These are phyloP conservation scores for Hipparchia sbordonii DNA, from an alignment of 2,888 invertebrate genomes.

Conservation along the genomic window DNA sequence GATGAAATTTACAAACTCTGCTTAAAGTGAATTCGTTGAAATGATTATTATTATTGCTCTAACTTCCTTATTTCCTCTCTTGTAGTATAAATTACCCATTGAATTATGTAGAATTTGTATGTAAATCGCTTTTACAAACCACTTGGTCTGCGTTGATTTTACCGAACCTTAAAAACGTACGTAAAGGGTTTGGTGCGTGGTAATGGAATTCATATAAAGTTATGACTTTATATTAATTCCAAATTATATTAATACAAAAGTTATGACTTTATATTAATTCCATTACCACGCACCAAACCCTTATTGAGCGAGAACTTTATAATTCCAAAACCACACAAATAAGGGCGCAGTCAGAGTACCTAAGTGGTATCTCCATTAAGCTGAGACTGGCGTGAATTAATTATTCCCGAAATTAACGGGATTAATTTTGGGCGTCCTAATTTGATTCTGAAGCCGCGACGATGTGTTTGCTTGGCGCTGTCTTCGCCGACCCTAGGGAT, in stretches of 20 bases:
- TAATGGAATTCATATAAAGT: too few species aligned
- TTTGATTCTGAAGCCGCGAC: conserved; percentile 17
- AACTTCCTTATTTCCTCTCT: background rate
- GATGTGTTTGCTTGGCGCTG: conserved; percentile 20
- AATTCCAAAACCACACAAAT: conserved; percentile 19
- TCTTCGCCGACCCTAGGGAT: conserved; percentile 2
- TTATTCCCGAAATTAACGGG: conserved; percentile 23
- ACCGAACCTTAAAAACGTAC: too few species aligned
- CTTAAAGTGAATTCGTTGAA: background rate
- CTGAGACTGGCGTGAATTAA: conserved; percentile 8
- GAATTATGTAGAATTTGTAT: background rate
- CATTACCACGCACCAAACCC: background rate
- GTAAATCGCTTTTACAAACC: too few species aligned
- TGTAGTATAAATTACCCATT: background rate
- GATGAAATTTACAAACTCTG: conserved; percentile 6
- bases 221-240: too few species aligned
- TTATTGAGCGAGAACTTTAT: conserved; percentile 16
- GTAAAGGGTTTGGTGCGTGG: too few species aligned
- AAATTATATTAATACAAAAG: too few species aligned
- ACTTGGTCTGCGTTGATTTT: too few species aligned
- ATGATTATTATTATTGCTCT: background rate
- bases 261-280: too few species aligned
- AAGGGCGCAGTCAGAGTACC: conserved; percentile 14
- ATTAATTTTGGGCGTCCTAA: conserved; percentile 23
- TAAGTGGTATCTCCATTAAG: conserved; percentile 9